Percentiles rank a stretch among this genome's conserved stretches.
Evolutionary conservation across 2,113 vertebrate genomes (phyloP).

Genomic region (Phoenicopterus ruber): DNA sequence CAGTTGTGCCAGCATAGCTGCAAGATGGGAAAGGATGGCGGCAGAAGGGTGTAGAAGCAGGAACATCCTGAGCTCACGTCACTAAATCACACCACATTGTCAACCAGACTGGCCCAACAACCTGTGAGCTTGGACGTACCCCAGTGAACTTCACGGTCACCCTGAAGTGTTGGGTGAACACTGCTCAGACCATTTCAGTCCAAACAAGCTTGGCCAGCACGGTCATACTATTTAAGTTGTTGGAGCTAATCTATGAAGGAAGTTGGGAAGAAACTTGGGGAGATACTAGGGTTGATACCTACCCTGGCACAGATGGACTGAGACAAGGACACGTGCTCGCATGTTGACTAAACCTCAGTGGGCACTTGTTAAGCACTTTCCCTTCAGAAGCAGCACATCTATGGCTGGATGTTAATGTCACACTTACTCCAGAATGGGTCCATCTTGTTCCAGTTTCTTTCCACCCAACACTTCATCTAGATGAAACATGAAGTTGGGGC

Average conservation of each 20-base stretch:
- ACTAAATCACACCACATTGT: background rate
- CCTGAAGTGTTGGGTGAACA: background rate
- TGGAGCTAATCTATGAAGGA: background rate
- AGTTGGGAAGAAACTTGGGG: background rate
- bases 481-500: background rate
- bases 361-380: background rate
- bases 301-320: background rate
- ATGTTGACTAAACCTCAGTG: background rate
- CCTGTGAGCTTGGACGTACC: background rate
- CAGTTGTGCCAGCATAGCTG: background rate
- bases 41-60: background rate
- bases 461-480: background rate
- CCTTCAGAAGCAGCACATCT: background rate
- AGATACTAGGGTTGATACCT: background rate
- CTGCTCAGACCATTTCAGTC: background rate
- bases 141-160: rapidly evolving
- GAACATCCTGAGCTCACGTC: background rate
- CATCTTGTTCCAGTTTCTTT: background rate
- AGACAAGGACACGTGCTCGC: background rate
- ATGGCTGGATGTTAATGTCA: background rate
- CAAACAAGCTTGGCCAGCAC: background rate
- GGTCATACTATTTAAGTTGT: background rate
- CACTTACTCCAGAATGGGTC: background rate
- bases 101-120: background rate
- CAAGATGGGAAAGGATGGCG: background rate